These are phyloP conservation scores for Ia io DNA, from an alignment of 2,113 vertebrate genomes.

Conservation along the genomic window DNA sequence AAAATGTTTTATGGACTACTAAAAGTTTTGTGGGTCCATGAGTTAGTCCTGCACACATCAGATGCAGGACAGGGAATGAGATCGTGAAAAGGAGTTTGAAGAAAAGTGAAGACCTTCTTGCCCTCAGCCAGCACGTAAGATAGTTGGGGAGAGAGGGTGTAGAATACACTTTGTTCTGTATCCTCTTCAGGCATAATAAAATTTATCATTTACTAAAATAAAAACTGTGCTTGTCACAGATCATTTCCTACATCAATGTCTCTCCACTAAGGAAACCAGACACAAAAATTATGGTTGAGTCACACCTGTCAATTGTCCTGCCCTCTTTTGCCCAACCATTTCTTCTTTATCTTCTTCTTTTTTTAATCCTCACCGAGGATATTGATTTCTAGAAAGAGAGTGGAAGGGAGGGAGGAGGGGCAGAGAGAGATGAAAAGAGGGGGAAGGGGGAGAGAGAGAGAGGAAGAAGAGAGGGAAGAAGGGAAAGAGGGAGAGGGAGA, in stretches of 20 bases:
- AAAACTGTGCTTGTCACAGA: background rate
- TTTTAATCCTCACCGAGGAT: too few species aligned
- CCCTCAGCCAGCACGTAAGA: background rate
- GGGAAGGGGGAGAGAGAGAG: too few species aligned
- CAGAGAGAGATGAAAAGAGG: too few species aligned
- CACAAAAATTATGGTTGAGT: background rate
- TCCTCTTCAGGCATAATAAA: background rate
- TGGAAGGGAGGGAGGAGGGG: too few species aligned
- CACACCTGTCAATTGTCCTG: background rate
- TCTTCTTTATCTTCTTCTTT: background rate
- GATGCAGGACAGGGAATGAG: background rate
- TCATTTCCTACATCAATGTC: background rate
- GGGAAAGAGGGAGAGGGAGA: too few species aligned
- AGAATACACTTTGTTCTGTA: background rate
- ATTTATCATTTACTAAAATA: background rate
- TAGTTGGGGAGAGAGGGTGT: background rate
- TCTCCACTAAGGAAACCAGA: background rate
- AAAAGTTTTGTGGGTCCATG: background rate
- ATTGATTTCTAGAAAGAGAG: too few species aligned
- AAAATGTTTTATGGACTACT: background rate
- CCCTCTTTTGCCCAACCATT: background rate
- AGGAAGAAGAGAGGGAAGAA: too few species aligned
- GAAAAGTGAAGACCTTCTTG: background rate
- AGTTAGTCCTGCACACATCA: background rate
- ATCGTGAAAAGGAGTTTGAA: background rate